A percentile compares a stretch with the other conserved stretches of the same genome.
phyloP scores from a whole-genome alignment of 2,113 vertebrate genomes.

The Scalopus aquaticus region DNA sequence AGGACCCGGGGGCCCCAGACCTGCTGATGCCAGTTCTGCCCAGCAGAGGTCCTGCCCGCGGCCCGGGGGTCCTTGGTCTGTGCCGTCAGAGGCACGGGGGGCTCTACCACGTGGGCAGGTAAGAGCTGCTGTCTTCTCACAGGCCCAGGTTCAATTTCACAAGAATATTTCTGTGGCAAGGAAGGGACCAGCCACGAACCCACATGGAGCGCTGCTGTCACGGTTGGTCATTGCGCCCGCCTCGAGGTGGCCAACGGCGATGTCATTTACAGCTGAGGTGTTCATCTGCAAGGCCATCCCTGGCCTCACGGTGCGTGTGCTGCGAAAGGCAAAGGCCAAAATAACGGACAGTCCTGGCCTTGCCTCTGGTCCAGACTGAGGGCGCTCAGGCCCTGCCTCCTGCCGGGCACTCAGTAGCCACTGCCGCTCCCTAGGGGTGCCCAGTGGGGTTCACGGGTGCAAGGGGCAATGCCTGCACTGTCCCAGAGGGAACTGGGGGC shows the following conservation, averaged over 20 bases:
- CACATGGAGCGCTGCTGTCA: too few species aligned
- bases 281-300: neutral
- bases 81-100: too few species aligned
- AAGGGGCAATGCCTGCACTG: accelerated
- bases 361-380: neutral
- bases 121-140: accelerated
- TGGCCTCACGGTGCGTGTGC: accelerated
- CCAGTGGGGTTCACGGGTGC: neutral
- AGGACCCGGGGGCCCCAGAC: accelerated
- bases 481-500: accelerated
- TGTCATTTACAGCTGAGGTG: too few species aligned
- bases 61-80: too few species aligned
- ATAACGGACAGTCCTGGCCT: accelerated
- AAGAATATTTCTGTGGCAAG: neutral
- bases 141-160: too few species aligned
- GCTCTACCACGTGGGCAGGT: too few species aligned
- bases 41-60: too few species aligned
- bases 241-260: neutral
- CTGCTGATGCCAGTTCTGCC: too few species aligned
- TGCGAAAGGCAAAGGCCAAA: neutral
- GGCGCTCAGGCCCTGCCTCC: accelerated
- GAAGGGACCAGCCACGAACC: neutral
- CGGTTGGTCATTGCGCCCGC: neutral
- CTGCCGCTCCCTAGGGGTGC: accelerated
- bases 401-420: accelerated